A percentile compares a stretch with the other conserved stretches of the same genome.
Evolutionary conservation across 2,797 vertebrate species (phyloP).

Genomic region (Gallinago stenura): DNA sequence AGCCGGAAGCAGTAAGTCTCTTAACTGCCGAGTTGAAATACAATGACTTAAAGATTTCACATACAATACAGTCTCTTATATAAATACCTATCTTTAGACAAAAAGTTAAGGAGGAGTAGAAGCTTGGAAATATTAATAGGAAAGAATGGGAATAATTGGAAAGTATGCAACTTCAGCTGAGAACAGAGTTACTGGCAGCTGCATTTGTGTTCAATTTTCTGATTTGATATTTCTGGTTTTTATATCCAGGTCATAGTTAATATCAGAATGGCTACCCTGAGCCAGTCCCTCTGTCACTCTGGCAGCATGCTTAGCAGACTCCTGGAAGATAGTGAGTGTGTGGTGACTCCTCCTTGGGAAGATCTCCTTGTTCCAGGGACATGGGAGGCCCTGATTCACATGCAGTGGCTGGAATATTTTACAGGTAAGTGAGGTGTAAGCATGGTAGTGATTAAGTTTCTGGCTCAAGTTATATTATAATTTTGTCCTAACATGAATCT

Average conservation of each 20-base stretch:
- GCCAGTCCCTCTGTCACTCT: background rate
- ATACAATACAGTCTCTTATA: background rate
- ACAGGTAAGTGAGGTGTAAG: background rate
- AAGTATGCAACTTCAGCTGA: slow-evolving; percentile 7
- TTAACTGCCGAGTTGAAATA: background rate
- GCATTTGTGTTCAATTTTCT: background rate
- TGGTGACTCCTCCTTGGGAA: background rate
- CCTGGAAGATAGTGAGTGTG: background rate
- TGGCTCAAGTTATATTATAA: background rate
- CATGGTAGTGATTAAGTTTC: background rate
- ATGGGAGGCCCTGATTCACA: background rate
- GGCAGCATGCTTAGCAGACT: background rate
- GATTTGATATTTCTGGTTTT: background rate
- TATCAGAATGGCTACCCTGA: background rate
- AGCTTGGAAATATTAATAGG: slow-evolving; percentile 6
- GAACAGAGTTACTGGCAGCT: background rate
- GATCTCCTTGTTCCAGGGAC: background rate
- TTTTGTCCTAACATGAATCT: background rate
- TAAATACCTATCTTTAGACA: background rate
- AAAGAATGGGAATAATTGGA: slow-evolving; percentile 29
- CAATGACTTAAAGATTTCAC: background rate
- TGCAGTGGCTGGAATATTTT: background rate
- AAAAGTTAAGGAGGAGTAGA: background rate
- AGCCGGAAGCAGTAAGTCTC: background rate
- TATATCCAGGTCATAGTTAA: background rate